phyloP scores from a whole-genome alignment of 2,113 vertebrate genomes.

The Colinus virginianus region DNA sequence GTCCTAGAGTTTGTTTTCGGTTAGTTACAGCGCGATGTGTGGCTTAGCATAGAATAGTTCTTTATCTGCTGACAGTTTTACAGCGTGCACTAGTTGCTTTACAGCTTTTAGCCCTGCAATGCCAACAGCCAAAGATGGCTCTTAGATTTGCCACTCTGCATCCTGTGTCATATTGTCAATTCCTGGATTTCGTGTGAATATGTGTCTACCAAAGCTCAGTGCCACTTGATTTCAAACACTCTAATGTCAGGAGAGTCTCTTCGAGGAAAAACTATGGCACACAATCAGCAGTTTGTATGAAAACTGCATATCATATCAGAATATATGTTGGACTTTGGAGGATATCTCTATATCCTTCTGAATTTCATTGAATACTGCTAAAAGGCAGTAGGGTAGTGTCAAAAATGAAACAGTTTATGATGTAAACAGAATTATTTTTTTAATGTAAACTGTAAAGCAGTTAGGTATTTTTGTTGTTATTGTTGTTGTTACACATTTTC shows the following conservation, averaged over 20 bases:
- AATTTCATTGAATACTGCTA: background rate
- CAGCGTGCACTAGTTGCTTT: fast-evolving
- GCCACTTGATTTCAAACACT: background rate
- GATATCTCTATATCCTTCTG: background rate
- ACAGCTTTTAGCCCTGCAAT: background rate
- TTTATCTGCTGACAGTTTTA: background rate
- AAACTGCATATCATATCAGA: background rate
- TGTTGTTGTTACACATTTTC: background rate
- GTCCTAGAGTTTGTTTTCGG: background rate
- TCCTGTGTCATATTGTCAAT: background rate
- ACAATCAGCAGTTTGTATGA: background rate
- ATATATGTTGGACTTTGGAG: background rate
- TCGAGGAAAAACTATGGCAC: background rate
- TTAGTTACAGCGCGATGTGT: background rate
- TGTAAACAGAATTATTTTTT: constrained; percentile 57
- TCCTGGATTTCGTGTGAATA: background rate
- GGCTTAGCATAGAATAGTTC: background rate
- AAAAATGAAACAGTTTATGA: constrained; percentile 13
- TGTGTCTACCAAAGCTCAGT: background rate
- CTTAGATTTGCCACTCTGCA: background rate
- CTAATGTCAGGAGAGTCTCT: background rate
- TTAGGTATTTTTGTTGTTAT: background rate
- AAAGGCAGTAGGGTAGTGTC: constrained; percentile 9
- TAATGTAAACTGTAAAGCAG: constrained; percentile 26
- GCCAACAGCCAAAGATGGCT: background rate